phyloP scores from a whole-genome alignment of 2,797 vertebrate genomes.

The Tachyglossus aculeatus region DNA sequence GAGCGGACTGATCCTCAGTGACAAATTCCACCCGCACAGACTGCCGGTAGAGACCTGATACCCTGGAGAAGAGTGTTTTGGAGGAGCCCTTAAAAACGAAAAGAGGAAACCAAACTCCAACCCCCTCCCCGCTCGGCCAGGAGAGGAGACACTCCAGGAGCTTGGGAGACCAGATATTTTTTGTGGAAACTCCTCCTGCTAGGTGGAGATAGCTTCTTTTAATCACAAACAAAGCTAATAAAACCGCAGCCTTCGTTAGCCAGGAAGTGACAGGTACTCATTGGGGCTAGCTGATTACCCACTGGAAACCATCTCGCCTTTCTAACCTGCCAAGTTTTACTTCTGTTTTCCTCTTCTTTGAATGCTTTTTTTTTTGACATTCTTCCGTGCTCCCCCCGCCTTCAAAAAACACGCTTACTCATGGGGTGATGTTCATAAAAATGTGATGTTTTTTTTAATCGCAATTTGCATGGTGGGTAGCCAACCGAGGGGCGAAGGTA shows the following conservation, averaged over 20 bases:
- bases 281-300: slow-evolving; percentile 71
- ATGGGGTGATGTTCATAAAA: not conserved
- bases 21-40: no score
- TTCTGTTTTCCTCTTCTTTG: slow-evolving; percentile 67
- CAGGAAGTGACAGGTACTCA: slow-evolving; percentile 75
- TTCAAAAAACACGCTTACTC: not conserved
- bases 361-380: slow-evolving; percentile 43
- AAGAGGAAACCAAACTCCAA: slow-evolving; percentile 17
- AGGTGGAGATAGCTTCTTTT: slow-evolving; percentile 82
- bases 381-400: no score
- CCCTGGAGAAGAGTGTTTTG: slow-evolving; percentile 60
- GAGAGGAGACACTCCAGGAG: slow-evolving; percentile 59
- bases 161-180: slow-evolving; percentile 72
- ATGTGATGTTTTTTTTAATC: not conserved
- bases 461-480: not conserved
- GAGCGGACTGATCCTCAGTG: no score
- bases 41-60: slow-evolving; percentile 49
- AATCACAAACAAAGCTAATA: slow-evolving; percentile 75
- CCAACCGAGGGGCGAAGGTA: slow-evolving; percentile 1
- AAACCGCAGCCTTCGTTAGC: slow-evolving; percentile 74
- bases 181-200: slow-evolving; percentile 81
- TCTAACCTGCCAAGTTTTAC: slow-evolving; percentile 68
- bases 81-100: slow-evolving; percentile 52
- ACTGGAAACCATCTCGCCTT: slow-evolving; percentile 66
- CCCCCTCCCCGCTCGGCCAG: slow-evolving; percentile 28